A percentile compares a stretch with the other conserved stretches of the same genome.
phyloP scores from a whole-genome alignment of 1,140 invertebrate genomes.

The Zophobas morio region DNA sequence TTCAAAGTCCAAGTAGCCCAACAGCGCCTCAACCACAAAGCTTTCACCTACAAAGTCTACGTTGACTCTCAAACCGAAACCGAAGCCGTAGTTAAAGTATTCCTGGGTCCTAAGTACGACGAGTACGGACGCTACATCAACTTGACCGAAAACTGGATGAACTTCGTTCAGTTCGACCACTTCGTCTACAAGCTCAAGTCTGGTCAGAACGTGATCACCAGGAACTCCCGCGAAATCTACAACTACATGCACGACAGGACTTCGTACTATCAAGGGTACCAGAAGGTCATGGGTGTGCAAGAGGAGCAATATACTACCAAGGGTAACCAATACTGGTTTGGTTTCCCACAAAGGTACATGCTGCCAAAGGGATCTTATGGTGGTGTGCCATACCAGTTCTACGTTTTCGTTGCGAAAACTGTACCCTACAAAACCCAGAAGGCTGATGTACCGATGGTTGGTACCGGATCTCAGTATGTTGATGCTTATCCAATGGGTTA shows the following conservation, averaged over 20 bases:
- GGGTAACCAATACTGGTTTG: constrained; percentile 69
- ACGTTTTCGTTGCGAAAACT: constrained; percentile 74
- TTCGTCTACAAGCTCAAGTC: constrained; percentile 71
- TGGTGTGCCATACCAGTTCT: constrained; percentile 77
- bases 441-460: constrained; percentile 48
- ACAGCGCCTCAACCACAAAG: constrained; percentile 66
- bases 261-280: constrained; percentile 72
- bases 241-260: constrained; percentile 75
- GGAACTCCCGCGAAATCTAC: no score
- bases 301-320: constrained; percentile 68
- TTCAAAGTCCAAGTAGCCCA: constrained; percentile 65
- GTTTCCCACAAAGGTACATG: constrained; percentile 71
- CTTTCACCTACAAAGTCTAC: no score
- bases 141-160: constrained; percentile 72
- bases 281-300: constrained; percentile 70
- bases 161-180: constrained; percentile 79
- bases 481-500: constrained; percentile 77
- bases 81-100: constrained; percentile 74
- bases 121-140: constrained; percentile 69
- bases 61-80: constrained; percentile 69
- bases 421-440: constrained; percentile 23
- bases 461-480: constrained; percentile 47
- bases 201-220: no score
- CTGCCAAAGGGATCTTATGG: constrained; percentile 77
- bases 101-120: constrained; percentile 79